Conservation (phyloP, 2,113 vertebrate species). For the Acrocephalus arundinaceus region DNA sequence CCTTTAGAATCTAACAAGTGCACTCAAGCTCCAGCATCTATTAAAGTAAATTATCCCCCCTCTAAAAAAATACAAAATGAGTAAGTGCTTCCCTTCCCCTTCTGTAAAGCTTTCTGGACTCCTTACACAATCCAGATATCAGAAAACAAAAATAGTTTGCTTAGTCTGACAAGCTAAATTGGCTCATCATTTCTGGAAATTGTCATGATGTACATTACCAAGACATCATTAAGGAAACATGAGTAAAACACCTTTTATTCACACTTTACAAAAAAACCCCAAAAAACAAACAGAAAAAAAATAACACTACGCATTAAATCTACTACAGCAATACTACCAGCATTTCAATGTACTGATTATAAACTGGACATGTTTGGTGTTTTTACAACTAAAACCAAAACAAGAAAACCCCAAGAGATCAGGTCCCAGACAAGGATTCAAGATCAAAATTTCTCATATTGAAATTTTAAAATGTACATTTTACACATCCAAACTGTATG, state of each 20-base stretch:
- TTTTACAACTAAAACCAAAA: slow-evolving; percentile 79
- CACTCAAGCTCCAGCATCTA: slow-evolving; percentile 79
- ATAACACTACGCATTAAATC: slow-evolving; percentile 71
- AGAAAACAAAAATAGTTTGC: slow-evolving; percentile 67
- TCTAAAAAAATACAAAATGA: slow-evolving; percentile 72
- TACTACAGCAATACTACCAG: slow-evolving; percentile 90
- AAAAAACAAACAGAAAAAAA: slow-evolving; percentile 66
- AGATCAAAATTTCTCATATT: slow-evolving; percentile 72
- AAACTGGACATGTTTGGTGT: slow-evolving; percentile 87
- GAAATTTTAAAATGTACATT: slow-evolving; percentile 62
- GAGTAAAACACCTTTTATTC: slow-evolving; percentile 95
- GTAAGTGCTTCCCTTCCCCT: slow-evolving; percentile 73
- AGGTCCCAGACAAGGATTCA: slow-evolving; percentile 83
- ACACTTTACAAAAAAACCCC: slow-evolving; percentile 90
- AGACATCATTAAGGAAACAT: slow-evolving; percentile 93
- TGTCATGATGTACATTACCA: slow-evolving; percentile 90
- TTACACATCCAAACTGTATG: slow-evolving; percentile 64
- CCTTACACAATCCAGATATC: slow-evolving; percentile 60
- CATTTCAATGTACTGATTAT: slow-evolving; percentile 85
- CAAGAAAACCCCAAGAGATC: slow-evolving; percentile 64
- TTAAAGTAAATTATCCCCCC: slow-evolving; percentile 69
- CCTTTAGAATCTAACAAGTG: slow-evolving; percentile 80
- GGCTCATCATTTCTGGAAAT: slow-evolving; percentile 70
- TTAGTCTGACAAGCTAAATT: slow-evolving; percentile 60
- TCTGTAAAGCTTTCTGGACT: slow-evolving; percentile 74